Conservation (phyloP, 1,140 invertebrate species). For the Apis florea region DNA sequence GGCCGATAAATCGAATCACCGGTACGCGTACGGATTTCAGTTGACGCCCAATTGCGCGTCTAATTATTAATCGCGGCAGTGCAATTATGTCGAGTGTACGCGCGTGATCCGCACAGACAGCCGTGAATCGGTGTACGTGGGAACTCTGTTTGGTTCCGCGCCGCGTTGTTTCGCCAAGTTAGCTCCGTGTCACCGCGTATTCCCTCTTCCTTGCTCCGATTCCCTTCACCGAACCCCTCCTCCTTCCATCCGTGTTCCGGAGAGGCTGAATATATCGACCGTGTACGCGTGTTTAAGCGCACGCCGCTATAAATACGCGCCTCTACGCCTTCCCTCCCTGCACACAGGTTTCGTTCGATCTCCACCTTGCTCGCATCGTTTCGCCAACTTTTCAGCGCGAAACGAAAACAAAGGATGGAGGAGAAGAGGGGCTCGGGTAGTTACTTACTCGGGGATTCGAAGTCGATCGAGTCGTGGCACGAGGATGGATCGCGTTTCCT, state of each 20-base stretch:
- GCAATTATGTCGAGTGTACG: slow-evolving; percentile 74
- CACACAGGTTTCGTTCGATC: too few relatives aligned
- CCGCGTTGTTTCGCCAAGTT: slow-evolving; percentile 61
- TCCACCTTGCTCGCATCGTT: too few relatives aligned
- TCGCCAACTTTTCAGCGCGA: neutral
- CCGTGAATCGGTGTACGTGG: neutral
- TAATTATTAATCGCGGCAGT: slow-evolving; percentile 78
- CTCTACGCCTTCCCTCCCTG: neutral
- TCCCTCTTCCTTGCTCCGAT: neutral
- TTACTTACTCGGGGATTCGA: too few relatives aligned
- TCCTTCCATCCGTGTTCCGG: slow-evolving; percentile 36
- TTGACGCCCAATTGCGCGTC: slow-evolving; percentile 75
- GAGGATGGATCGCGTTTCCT: slow-evolving; percentile 25
- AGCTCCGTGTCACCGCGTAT: slow-evolving; percentile 40
- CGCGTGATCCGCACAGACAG: slow-evolving; percentile 48
- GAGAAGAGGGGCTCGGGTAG: too few relatives aligned
- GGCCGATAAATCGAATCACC: slow-evolving; percentile 77
- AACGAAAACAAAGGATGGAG: neutral
- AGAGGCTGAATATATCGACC: slow-evolving; percentile 50
- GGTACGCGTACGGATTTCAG: slow-evolving; percentile 51
- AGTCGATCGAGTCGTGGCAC: neutral
- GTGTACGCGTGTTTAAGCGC: slow-evolving; percentile 19
- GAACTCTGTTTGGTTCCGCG: slow-evolving; percentile 69
- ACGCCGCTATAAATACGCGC: neutral
- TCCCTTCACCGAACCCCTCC: neutral